Evolutionary conservation across 1,140 invertebrate genomes (phyloP), one percentile per base, ranked within the genome.

Genomic region (Platyscapa corneri): DNA sequence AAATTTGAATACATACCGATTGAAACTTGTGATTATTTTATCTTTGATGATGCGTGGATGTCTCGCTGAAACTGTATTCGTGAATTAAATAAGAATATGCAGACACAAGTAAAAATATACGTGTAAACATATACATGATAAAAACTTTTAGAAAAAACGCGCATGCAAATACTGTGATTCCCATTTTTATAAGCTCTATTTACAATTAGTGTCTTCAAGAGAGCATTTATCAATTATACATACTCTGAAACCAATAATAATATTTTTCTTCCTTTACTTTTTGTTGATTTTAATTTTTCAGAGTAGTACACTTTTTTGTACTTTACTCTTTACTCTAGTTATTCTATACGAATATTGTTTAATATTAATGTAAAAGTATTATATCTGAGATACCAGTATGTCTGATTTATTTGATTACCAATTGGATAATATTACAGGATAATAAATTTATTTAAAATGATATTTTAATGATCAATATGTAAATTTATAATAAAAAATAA

Each of bases 141-240:
- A 46, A 75, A 67, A 78, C 74, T 70, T 76, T 49, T 34, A 67
- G n/a, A n/a, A n/a, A n/a, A n/a, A 39, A 83, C 14, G 75, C 75
- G 82, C 82, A 76, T 84, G 74, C 60, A 64, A 84, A 74, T 75
- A 85, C 84, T 85, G 84, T 85, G 84, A 85, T 85, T 85, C 67
- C 78, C 37, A 75, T 85, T 85, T 85, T 81, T 85, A 85, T 79
- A 75, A 72, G 76, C 46, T 79, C 76, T 79, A 79, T 32, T 64
- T 76, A 53, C 56, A 32, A 75, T 65, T 79, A 72, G 75, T 79
- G 64, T 77, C 32, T 84, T 60, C 30, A 37, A 60, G 7, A 83
- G 81, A 60, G 70, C 39, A 46, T 56, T 76, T 65, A 60, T 49
- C 53, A 76, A 83, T 76, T n/a, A 64, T 10, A 18, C n/a, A 37